Conservation (phyloP, 2,888 invertebrate genomes). For the Spodoptera picta region DNA sequence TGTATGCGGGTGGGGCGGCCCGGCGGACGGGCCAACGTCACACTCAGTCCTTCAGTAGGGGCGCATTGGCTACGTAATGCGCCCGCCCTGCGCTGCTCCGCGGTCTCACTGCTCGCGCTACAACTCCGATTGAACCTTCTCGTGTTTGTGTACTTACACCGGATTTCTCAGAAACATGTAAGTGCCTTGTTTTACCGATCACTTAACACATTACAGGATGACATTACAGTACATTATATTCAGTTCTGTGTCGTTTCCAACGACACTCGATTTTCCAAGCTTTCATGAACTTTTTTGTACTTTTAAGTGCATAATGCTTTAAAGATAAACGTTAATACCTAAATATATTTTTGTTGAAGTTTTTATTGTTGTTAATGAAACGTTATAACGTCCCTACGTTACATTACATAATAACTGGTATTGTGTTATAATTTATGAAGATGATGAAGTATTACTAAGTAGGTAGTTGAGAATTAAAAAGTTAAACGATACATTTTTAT, state of each 20-base stretch:
- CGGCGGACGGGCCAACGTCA: conserved; percentile 50
- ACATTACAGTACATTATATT: too few species aligned
- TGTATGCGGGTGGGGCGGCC: conserved; percentile 59
- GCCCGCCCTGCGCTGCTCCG: conserved; percentile 64
- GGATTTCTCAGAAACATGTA: conserved; percentile 51
- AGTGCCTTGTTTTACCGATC: conserved; percentile 32
- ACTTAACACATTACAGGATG: neutral
- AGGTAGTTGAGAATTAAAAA: neutral
- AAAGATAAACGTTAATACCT: neutral
- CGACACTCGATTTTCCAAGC: neutral
- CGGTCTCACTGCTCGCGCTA: conserved; percentile 38
- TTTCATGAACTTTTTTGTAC: conserved; percentile 8
- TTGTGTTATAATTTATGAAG: too few species aligned
- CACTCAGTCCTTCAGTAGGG: conserved; percentile 71
- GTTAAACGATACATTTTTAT: neutral
- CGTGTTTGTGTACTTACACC: conserved; percentile 56
- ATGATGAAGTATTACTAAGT: neutral
- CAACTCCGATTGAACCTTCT: conserved; percentile 55
- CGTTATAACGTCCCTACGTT: too few species aligned
- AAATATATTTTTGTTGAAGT: neutral
- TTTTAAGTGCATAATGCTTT: neutral
- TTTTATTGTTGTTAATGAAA: neutral
- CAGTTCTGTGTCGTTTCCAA: neutral
- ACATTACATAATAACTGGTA: too few species aligned
- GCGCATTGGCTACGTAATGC: conserved; percentile 78